Percentiles rank a stretch among this genome's conserved stretches.
Evolutionary conservation across 2,888 invertebrate genomes (phyloP).

Genomic region (Xiphydria camelus): DNA sequence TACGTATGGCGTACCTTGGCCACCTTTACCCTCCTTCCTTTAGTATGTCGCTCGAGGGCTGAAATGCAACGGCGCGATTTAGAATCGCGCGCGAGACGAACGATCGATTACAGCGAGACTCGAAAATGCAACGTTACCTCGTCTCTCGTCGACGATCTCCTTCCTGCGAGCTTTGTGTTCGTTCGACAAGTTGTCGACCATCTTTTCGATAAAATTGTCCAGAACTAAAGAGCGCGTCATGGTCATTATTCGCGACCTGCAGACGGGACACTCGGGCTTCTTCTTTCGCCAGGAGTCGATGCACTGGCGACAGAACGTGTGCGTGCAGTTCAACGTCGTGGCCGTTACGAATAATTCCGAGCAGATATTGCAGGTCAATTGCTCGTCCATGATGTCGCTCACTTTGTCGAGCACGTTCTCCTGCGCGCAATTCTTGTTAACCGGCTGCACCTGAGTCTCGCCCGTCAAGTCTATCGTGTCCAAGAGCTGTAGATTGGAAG

Average conservation of each 20-base stretch:
- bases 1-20: too few relatives aligned
- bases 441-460: too few relatives aligned
- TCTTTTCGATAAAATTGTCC: slow-evolving; percentile 74
- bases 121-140: too few relatives aligned
- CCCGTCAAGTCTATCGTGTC: slow-evolving; percentile 62
- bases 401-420: slow-evolving; percentile 54
- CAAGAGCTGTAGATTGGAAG: slow-evolving; percentile 48
- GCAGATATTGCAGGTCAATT: slow-evolving; percentile 76
- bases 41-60: too few relatives aligned
- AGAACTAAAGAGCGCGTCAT: slow-evolving; percentile 68
- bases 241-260: slow-evolving; percentile 61
- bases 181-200: slow-evolving; percentile 66
- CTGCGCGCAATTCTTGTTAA: slow-evolving; percentile 54
- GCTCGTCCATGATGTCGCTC: slow-evolving; percentile 67
- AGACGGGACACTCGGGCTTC: slow-evolving; percentile 73
- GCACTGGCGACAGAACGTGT: slow-evolving; percentile 75
- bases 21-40: too few relatives aligned
- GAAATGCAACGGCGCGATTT: too few relatives aligned
- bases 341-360: slow-evolving; percentile 74
- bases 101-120: too few relatives aligned
- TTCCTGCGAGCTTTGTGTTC: slow-evolving; percentile 65
- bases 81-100: too few relatives aligned
- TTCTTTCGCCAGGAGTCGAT: slow-evolving; percentile 72
- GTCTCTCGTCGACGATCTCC: too few relatives aligned
- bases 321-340: slow-evolving; percentile 72